Evolutionary conservation across 2,113 vertebrate genomes (phyloP).

Genomic region (Ameiurus melas): DNA sequence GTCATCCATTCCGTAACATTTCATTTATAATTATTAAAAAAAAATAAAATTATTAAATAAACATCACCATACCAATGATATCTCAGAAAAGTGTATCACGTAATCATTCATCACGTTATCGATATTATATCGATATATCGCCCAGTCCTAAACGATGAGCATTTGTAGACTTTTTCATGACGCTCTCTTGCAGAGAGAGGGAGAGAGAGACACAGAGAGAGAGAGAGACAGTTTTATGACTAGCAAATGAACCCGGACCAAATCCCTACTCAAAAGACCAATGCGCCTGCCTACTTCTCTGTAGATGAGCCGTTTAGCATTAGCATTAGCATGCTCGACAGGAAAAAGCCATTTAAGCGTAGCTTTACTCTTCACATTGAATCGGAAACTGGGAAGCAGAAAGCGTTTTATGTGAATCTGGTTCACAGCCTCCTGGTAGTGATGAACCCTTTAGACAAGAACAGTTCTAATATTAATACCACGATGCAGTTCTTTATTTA

Average conservation of each 20-base stretch:
- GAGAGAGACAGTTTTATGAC: constrained; percentile 10
- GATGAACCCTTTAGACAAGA: not conserved
- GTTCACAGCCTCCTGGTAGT: not conserved
- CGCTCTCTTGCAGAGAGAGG: not conserved
- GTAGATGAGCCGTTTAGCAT: constrained; percentile 13
- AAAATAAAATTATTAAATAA: too few relatives aligned
- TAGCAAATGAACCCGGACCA: constrained; percentile 41
- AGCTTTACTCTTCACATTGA: not conserved
- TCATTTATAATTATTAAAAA: too few relatives aligned
- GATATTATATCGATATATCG: too few relatives aligned
- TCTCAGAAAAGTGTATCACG: too few relatives aligned
- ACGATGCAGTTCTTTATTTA: constrained; percentile 8
- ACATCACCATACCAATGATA: too few relatives aligned
- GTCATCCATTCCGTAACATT: too few relatives aligned
- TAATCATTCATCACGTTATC: too few relatives aligned
- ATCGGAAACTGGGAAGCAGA: not conserved
- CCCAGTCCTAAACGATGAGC: not conserved
- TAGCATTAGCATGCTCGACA: not conserved
- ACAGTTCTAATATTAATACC: not conserved
- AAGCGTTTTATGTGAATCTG: constrained; percentile 1
- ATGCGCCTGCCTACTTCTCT: constrained; percentile 34
- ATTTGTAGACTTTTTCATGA: not conserved
- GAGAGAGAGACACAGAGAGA: not conserved
- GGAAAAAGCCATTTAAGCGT: constrained; percentile 44
- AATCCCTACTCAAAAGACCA: constrained; percentile 26